A percentile compares a stretch with the other conserved stretches of the same genome.
phyloP scores from a whole-genome alignment of 1,140 invertebrate species.

The Leptopilina clavipes region DNA sequence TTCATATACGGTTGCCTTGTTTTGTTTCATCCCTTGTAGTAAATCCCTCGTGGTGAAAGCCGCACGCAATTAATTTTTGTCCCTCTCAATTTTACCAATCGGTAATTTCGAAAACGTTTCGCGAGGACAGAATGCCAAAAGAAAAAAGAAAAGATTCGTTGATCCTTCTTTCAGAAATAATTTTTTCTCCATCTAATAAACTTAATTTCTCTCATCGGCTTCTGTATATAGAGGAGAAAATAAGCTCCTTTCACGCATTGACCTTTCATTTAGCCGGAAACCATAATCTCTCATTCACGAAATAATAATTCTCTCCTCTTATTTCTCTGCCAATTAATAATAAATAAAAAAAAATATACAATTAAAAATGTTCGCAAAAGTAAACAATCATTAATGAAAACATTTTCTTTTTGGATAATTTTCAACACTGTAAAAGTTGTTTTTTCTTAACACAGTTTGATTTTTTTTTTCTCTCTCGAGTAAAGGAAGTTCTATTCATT shows the following conservation, averaged over 20 bases:
- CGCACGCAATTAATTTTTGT: conserved; percentile 16
- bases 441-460: too few species aligned
- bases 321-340: too few species aligned
- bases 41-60: conserved; percentile 2
- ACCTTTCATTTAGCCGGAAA: not conserved
- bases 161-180: conserved; percentile 47
- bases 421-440: too few species aligned
- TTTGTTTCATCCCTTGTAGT: not conserved
- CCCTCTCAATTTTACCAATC: not conserved
- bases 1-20: not conserved
- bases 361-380: too few species aligned
- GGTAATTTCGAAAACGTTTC: not conserved
- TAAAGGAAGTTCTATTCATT: not conserved
- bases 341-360: too few species aligned
- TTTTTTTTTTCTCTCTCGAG: not conserved
- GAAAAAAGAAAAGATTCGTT: not conserved
- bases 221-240: not conserved
- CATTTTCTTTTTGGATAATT: too few species aligned
- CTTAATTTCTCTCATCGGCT: conserved; percentile 43
- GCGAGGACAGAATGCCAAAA: not conserved
- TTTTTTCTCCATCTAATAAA: conserved; percentile 48
- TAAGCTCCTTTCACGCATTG: conserved; percentile 1
- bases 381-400: too few species aligned
- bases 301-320: not conserved
- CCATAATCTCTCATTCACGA: not conserved